Evolutionary conservation across 1,140 invertebrate species (phyloP).

Genomic region (Cotesia chilonis): DNA sequence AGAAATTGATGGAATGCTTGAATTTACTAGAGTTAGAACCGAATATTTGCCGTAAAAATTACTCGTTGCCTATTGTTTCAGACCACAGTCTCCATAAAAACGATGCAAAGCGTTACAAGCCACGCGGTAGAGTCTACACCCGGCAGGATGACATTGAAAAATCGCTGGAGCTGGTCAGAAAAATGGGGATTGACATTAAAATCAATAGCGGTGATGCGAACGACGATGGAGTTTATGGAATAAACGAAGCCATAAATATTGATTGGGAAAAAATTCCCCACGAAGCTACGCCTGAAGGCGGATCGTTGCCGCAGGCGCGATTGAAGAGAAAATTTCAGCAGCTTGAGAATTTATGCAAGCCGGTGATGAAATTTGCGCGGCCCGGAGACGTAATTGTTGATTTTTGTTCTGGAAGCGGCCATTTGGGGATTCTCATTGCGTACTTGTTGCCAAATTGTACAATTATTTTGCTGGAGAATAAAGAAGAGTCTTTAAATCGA

Average conservation of each 20-base stretch:
- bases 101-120: constrained; percentile 79
- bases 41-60: not conserved
- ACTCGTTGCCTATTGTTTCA: constrained; percentile 52
- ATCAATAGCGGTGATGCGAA: constrained; percentile 32
- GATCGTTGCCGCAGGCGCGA: constrained; percentile 79
- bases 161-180: constrained; percentile 66
- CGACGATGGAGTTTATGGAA: not conserved
- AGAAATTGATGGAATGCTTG: constrained; percentile 49
- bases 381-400: constrained; percentile 78
- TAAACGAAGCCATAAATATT: constrained; percentile 46
- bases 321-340: constrained; percentile 86
- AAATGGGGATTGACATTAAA: constrained; percentile 60
- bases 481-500: constrained; percentile 83
- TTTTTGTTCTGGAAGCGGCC: constrained; percentile 94
- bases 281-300: constrained; percentile 79
- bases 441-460: constrained; percentile 78
- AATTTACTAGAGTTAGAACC: constrained; percentile 46
- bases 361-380: constrained; percentile 75
- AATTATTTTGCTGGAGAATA: constrained; percentile 90
- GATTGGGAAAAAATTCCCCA: constrained; percentile 75
- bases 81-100: constrained; percentile 80
- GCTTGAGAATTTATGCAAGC: constrained; percentile 85
- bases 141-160: constrained; percentile 78
- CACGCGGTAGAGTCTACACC: constrained; percentile 77
- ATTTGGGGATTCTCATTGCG: constrained; percentile 88